phyloP scores from a whole-genome alignment of 1,140 invertebrate species.

The Drosophila funebris region DNA sequence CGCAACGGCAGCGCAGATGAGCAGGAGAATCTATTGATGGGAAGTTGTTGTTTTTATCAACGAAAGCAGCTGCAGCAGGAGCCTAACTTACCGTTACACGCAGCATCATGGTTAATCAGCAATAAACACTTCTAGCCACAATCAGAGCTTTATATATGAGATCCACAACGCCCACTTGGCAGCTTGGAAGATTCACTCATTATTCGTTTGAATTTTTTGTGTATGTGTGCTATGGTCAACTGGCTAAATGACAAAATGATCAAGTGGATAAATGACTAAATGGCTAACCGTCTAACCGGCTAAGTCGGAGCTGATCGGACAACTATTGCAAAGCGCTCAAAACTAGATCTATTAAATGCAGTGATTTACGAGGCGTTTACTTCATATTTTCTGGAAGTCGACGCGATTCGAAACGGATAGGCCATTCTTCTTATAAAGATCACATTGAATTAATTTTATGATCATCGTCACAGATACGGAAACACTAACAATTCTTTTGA shows the following conservation, averaged over 20 bases:
- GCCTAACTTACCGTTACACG: slow-evolving; percentile 62
- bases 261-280: slow-evolving; percentile 36
- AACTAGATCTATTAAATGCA: slow-evolving; percentile 69
- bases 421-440: slow-evolving; percentile 41
- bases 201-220: background rate
- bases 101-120: slow-evolving; percentile 63
- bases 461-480: slow-evolving; percentile 10
- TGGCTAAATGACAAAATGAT: slow-evolving; percentile 23
- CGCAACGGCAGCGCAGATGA: slow-evolving; percentile 38
- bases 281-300: slow-evolving; percentile 20
- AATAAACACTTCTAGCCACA: slow-evolving; percentile 47
- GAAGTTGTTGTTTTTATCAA: background rate
- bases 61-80: background rate
- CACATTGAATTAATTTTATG: slow-evolving; percentile 39
- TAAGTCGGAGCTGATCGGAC: slow-evolving; percentile 24
- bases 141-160: slow-evolving; percentile 64
- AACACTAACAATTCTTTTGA: slow-evolving; percentile 37
- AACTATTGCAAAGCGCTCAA: slow-evolving; percentile 47
- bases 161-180: slow-evolving; percentile 48
- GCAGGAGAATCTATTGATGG: slow-evolving; percentile 38
- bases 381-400: slow-evolving; percentile 64
- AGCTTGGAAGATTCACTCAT: slow-evolving; percentile 29
- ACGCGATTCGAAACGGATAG: slow-evolving; percentile 10
- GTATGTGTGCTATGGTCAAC: slow-evolving; percentile 49
- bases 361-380: slow-evolving; percentile 64